Base-by-base conservation (phyloP, 2,888 invertebrate species). In the Brachyptera putata region DNA sequence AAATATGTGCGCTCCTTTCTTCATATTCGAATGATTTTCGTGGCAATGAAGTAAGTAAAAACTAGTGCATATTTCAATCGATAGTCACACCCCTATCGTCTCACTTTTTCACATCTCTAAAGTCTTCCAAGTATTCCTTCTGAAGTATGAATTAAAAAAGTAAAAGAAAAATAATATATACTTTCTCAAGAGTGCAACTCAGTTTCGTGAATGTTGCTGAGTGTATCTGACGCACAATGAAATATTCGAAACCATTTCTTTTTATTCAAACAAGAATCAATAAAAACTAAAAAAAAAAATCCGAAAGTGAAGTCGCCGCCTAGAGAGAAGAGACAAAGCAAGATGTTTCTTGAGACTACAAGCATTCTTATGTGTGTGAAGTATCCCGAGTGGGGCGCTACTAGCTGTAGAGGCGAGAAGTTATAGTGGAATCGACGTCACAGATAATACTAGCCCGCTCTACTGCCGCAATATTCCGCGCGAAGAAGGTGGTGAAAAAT, bases 361-460 rank as follows among this genome's bases (percentile, higher is more conserved):
- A 7, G 41, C 21, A 18, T 41, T 41, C 21, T 41, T 1, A 5
- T 41, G 41, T 7, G 9, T 16, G 49, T 18, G 53, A 16, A 36
- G 36, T 53, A 34, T 16, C 14, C 24, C 24, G 53, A 22, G 21
- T 25, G 34, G n/a, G 5, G 18, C 43, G 11, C 18, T 16, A 2
- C 16, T 3, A 13, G 24, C 3, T n/a, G 50, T 30, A 50, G 34
- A 53, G 36, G 53, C 53, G 53, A 37, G 56, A 60, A 36, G 22
- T 56, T 60, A 56, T 39, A 36, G 37, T 21, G 21, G 43, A 30
- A 26, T 37, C 24, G 39, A 18, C 56, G 56, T 48, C 30, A 57
- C 56, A 36, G 60, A 56, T 57, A 57, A 60, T 56, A 57, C 57
- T 50, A 18, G 43, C 46, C 21, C 4, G 46, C 46, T 46, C 21